A percentile compares a stretch with the other conserved stretches of the same genome.
These are phyloP conservation scores for Monarcha castaneiventris DNA, from an alignment of 2,113 vertebrate species.

Conservation along the genomic window DNA sequence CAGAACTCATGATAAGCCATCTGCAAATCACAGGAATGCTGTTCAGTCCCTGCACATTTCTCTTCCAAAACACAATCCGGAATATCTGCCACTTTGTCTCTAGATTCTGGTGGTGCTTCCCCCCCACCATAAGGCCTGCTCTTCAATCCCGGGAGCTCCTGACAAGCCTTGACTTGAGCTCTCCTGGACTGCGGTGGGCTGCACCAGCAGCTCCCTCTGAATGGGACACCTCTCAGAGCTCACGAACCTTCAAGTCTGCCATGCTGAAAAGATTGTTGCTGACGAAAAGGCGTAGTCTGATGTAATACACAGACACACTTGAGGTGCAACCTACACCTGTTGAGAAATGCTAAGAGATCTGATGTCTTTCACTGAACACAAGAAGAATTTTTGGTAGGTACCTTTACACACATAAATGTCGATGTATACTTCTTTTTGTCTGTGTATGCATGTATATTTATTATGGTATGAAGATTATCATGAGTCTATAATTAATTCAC, in stretches of 20 bases:
- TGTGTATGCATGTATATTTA: not conserved
- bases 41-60: not conserved
- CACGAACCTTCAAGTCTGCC: not conserved
- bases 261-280: not conserved
- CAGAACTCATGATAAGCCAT: not conserved
- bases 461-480: not conserved
- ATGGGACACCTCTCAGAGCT: not conserved
- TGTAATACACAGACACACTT: not conserved
- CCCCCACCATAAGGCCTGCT: too few relatives aligned
- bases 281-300: fast-evolving
- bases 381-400: not conserved
- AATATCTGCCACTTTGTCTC: not conserved
- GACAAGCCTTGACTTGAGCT: not conserved
- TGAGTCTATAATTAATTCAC: not conserved
- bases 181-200: not conserved
- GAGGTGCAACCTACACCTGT: not conserved
- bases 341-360: not conserved
- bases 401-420: not conserved
- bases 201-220: not conserved
- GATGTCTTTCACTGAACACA: not conserved
- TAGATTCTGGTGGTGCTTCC: not conserved
- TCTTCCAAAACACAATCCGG: not conserved
- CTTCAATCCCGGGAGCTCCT: not conserved
- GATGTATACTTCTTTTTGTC: not conserved
- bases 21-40: not conserved